Evolutionary conservation across 2,888 invertebrate species (phyloP).

Genomic region (Gordius sp.): DNA sequence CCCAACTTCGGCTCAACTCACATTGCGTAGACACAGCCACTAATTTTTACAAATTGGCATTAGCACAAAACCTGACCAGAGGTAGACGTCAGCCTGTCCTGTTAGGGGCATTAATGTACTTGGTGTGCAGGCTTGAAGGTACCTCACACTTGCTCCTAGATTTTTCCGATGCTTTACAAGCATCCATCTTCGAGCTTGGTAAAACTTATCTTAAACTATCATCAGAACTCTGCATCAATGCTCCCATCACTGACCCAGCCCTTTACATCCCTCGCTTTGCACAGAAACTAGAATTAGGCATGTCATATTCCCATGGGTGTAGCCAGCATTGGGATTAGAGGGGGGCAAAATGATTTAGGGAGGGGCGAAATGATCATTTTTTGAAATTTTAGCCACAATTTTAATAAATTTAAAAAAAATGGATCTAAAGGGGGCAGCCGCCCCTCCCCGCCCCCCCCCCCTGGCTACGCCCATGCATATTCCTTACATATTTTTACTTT

Average conservation of each 20-base stretch:
- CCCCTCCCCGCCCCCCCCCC: too few relatives aligned
- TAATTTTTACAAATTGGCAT: slow-evolving; percentile 70
- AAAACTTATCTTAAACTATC: slow-evolving; percentile 65
- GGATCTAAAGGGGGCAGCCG: too few relatives aligned
- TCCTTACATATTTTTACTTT: too few relatives aligned
- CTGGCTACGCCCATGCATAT: too few relatives aligned
- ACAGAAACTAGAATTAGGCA: slow-evolving; percentile 54
- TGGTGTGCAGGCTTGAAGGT: slow-evolving; percentile 75
- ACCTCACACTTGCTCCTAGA: slow-evolving; percentile 75
- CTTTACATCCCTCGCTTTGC: slow-evolving; percentile 80
- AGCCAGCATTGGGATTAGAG: too few relatives aligned
- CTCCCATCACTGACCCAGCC: slow-evolving; percentile 51
- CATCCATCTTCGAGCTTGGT: slow-evolving; percentile 79
- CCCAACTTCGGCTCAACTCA: slow-evolving; percentile 56
- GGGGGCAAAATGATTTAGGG: too few relatives aligned
- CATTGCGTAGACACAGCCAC: slow-evolving; percentile 74
- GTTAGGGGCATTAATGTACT: slow-evolving; percentile 82
- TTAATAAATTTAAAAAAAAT: too few relatives aligned
- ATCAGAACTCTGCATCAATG: slow-evolving; percentile 50
- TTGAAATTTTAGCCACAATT: too few relatives aligned
- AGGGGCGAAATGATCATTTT: too few relatives aligned
- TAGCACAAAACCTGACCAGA: slow-evolving; percentile 41
- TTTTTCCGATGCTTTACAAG: slow-evolving; percentile 82
- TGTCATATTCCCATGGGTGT: slow-evolving; percentile 67
- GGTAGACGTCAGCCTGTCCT: slow-evolving; percentile 67